Conservation (phyloP, 1,140 invertebrate genomes). For the Trichonephila clavata region DNA sequence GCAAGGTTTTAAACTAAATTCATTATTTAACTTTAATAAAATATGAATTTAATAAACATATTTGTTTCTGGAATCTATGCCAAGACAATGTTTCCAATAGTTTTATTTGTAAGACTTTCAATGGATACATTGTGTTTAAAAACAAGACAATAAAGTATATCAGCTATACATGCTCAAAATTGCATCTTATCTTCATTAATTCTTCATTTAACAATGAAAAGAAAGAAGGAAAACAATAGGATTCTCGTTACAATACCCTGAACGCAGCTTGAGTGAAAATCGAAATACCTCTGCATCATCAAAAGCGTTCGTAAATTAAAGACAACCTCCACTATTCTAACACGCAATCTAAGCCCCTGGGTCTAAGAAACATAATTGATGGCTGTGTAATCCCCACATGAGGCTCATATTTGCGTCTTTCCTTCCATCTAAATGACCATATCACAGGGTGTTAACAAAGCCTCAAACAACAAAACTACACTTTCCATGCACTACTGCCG, state of each 20-base stretch:
- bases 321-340: not conserved
- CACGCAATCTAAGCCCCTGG: constrained; percentile 37
- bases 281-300: not conserved
- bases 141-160: too few relatives aligned
- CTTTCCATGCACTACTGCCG: not conserved
- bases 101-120: too few relatives aligned
- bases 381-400: constrained; percentile 14
- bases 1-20: too few relatives aligned
- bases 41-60: too few relatives aligned
- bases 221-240: not conserved
- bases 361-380: constrained; percentile 57
- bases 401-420: constrained; percentile 47
- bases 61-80: too few relatives aligned
- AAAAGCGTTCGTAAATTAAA: constrained; percentile 1
- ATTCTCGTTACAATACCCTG: not conserved
- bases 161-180: too few relatives aligned
- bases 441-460: constrained; percentile 40
- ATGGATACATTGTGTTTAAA: too few relatives aligned
- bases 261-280: constrained; percentile 77
- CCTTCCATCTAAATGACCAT: constrained; percentile 31
- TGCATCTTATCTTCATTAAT: too few relatives aligned
- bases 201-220: too few relatives aligned
- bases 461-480: constrained; percentile 48
- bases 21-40: too few relatives aligned
- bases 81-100: too few relatives aligned